Base-by-base conservation (phyloP, 2,888 invertebrate species). In the Drosophila dives region DNA sequence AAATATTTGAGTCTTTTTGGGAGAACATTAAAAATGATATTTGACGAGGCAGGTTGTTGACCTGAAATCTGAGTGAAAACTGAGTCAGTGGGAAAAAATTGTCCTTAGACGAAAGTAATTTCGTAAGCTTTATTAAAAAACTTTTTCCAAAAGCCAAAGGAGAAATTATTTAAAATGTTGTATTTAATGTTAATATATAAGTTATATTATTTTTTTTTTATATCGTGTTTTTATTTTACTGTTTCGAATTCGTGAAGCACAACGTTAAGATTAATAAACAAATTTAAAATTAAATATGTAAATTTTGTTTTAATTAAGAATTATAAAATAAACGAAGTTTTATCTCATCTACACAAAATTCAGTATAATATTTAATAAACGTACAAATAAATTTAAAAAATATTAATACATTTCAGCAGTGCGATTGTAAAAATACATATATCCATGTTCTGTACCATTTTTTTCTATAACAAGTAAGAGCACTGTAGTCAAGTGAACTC, bases 1-100 rank as follows among this genome's bases (percentile, higher is more conserved):
- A 3, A 65, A 36, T 23, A 45, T 26, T 68, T 26, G 4, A 68
- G 26, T 33, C 36, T 20, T 56, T 56, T 7, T 10, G 15, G 5
- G 2, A 42, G 48, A 6, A 33, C 50, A 6, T 26, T 36, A 38
- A 10, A n/a, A 64, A 32, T 58, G 70, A 58, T 38, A 34, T 29
- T 49, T n/a, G 33, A 59, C 5, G n/a, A 61, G 48, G n/a, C 23
- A 20, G 32, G 29, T 45, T 58, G 26, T 20, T 51, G 38, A 40
- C 17, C 55, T 26, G 26, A 62, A 50, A 72, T 42, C 29, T 48
- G 17, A 49, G 15, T 32, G 12, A 29, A 15, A 36, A 45, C 45
- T 23, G 7, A 20, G 11, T 32, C 51, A 17, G 49, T 49, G 29
- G 7, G 15, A 17, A 49, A 49, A 26, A 20, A 12, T 45, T 12